A percentile compares a stretch with the other conserved stretches of the same genome.
These are phyloP conservation scores for Bucco capensis DNA, from an alignment of 2,113 vertebrate species.

Conservation along the genomic window DNA sequence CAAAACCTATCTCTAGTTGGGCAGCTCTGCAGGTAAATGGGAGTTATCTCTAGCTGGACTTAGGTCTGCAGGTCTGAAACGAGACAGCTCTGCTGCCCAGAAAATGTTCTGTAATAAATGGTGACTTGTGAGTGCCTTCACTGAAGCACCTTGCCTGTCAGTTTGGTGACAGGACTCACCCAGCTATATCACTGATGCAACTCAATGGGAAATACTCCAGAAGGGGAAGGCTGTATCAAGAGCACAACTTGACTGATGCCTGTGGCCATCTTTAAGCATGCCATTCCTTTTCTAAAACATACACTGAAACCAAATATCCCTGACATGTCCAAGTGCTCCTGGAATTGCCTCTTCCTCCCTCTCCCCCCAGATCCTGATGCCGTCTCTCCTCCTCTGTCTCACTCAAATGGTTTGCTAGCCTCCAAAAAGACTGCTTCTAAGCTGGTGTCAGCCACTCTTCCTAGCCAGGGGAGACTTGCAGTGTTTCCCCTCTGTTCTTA, in stretches of 20 bases:
- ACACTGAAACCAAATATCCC: background rate
- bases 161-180: background rate
- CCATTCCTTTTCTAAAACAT: constrained; percentile 23
- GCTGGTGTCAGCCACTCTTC: background rate
- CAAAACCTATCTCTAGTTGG: background rate
- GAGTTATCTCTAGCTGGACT: background rate
- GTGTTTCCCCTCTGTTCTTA: background rate
- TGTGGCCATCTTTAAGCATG: background rate
- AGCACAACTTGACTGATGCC: background rate
- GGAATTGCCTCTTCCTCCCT: background rate
- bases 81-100: background rate
- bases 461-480: background rate
- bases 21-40: background rate
- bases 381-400: background rate
- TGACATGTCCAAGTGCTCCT: background rate
- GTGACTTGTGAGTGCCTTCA: background rate
- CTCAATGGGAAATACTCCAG: background rate
- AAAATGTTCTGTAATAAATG: background rate
- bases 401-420: background rate
- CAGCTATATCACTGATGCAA: background rate
- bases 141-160: background rate
- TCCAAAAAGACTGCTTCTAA: background rate
- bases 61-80: background rate
- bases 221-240: background rate
- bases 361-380: background rate